A percentile compares a stretch with the other conserved stretches of the same genome.
phyloP scores from a whole-genome alignment of 2,113 vertebrate species.

The Collichthys lucidus region DNA sequence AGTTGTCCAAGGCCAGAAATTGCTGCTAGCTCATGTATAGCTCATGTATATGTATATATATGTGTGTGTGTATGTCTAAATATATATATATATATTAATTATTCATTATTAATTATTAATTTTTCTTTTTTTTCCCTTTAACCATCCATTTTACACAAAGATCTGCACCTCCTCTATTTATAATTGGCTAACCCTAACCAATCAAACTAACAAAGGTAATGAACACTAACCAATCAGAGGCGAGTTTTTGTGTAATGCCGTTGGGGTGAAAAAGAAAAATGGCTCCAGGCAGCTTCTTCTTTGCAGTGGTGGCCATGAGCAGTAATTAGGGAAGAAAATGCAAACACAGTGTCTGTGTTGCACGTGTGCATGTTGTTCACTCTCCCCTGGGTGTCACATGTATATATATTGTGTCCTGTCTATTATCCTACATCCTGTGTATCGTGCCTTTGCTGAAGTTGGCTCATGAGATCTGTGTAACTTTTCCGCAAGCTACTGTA shows the following conservation, averaged over 20 bases:
- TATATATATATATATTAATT: no score
- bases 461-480: slow-evolving; percentile 41
- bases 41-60: no score
- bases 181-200: no score
- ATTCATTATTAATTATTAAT: no score
- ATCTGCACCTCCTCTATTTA: no score
- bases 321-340: slow-evolving; percentile 22
- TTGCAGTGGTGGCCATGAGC: slow-evolving; percentile 2
- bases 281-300: slow-evolving; percentile 4
- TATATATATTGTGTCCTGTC: not conserved
- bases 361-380: not conserved
- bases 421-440: slow-evolving; percentile 13
- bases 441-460: slow-evolving; percentile 24
- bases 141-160: no score
- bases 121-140: no score
- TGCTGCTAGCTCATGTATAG: not conserved
- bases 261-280: no score
- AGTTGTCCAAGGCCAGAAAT: slow-evolving; percentile 28
- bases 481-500: slow-evolving; percentile 41
- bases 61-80: no score
- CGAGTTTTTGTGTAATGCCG: no score
- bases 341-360: not conserved
- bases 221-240: no score
- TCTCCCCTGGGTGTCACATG: slow-evolving; percentile 14
- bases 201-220: no score